Percentiles rank a stretch among this genome's conserved stretches.
Conservation (phyloP, 2,113 vertebrate genomes). For the Seriola quinqueradiata region DNA sequence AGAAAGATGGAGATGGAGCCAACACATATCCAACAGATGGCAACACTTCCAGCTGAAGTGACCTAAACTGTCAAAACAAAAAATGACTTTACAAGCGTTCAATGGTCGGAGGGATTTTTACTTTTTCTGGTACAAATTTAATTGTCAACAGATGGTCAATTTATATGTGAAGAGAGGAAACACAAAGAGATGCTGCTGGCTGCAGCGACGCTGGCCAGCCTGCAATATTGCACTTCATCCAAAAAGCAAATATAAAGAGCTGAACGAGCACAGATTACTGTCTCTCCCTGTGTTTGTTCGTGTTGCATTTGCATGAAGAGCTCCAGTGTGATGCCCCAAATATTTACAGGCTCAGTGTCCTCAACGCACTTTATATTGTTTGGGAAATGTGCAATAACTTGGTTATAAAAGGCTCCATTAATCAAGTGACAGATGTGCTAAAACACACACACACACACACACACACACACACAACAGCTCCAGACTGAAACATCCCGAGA, state of each 20-base stretch:
- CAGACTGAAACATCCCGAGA: too few relatives aligned
- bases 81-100: not conserved
- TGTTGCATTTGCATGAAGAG: constrained; percentile 9
- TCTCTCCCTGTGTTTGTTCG: not conserved
- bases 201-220: not conserved
- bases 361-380: not conserved
- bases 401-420: not conserved
- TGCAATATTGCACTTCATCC: not conserved
- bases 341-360: not conserved
- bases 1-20: not conserved
- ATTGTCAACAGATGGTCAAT: constrained; percentile 33
- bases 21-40: not conserved
- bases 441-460: not conserved
- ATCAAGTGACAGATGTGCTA: not conserved
- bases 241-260: not conserved
- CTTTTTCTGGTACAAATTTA: constrained; percentile 16
- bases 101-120: not conserved
- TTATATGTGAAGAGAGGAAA: not conserved
- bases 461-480: too few relatives aligned
- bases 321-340: not conserved
- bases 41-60: not conserved
- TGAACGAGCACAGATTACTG: not conserved
- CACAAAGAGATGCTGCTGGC: constrained; percentile 18
- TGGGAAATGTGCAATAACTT: not conserved
- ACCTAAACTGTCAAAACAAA: constrained; percentile 1